Percentiles rank a stretch among this genome's conserved stretches.
These are phyloP conservation scores for Spea multiplicata DNA, from an alignment of 2,113 vertebrate species.

Conservation along the genomic window DNA sequence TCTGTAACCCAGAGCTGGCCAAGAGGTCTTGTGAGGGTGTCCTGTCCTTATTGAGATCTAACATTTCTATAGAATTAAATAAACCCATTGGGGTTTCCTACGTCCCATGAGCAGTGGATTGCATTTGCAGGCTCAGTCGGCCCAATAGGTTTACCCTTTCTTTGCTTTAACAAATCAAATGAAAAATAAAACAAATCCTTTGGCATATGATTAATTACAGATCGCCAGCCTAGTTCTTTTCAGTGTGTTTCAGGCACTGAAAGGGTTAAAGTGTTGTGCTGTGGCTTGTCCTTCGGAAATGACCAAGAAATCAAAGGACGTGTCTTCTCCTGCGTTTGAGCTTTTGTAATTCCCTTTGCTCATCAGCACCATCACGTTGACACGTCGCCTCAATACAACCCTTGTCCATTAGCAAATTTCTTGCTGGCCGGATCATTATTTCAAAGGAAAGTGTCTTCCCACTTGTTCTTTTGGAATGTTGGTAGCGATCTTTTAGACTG, in stretches of 20 bases:
- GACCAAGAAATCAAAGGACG: background rate
- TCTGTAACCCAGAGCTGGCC: too few species aligned
- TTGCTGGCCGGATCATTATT: background rate
- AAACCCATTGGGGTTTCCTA: too few species aligned
- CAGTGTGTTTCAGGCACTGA: background rate
- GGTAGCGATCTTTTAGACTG: background rate
- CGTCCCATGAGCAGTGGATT: too few species aligned
- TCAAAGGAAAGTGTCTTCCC: background rate
- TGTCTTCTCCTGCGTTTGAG: background rate
- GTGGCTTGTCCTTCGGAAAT: background rate
- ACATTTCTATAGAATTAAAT: too few species aligned
- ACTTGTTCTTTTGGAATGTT: background rate
- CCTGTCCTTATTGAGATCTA: too few species aligned
- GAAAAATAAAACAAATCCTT: too few species aligned
- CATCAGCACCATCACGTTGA: background rate
- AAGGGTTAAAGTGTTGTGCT: conserved; percentile 1
- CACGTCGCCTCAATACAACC: background rate
- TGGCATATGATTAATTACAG: too few species aligned
- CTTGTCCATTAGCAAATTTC: background rate
- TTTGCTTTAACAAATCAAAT: too few species aligned
- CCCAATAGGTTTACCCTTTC: too few species aligned
- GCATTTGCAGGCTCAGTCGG: too few species aligned
- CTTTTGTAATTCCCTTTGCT: background rate
- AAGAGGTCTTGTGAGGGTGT: too few species aligned
- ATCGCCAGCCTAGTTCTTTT: too few species aligned